phyloP scores from a whole-genome alignment of 2,113 vertebrate species.

The Chionodraco myersi region DNA sequence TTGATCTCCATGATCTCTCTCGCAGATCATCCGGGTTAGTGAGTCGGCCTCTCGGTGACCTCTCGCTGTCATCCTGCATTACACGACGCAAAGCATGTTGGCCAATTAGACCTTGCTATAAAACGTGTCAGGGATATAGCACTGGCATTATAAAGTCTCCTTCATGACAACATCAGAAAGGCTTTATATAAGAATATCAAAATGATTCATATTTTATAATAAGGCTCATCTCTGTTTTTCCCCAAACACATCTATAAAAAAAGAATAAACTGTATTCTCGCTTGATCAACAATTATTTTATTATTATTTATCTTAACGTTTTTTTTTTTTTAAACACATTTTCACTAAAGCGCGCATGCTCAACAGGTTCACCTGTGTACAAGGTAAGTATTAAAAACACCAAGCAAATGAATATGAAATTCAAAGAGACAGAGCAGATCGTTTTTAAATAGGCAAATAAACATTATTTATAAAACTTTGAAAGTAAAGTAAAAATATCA shows the following conservation, averaged over 20 bases:
- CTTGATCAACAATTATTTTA: constrained; percentile 89
- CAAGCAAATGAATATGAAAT: constrained; percentile 90
- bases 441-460: constrained; percentile 98
- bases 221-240: background rate
- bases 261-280: constrained; percentile 51
- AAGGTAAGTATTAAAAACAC: constrained; percentile 90
- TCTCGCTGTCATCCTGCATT: constrained; percentile 79
- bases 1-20: constrained; percentile 69
- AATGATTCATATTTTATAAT: background rate
- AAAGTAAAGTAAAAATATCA: constrained; percentile 90
- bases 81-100: constrained; percentile 69
- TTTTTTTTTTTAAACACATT: constrained; percentile 87
- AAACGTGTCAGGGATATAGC: constrained; percentile 63
- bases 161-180: background rate
- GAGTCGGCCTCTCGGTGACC: constrained; percentile 78
- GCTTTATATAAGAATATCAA: constrained; percentile 13
- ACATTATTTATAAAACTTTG: constrained; percentile 92
- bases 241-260: constrained; percentile 12
- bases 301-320: constrained; percentile 80
- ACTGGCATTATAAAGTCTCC: constrained; percentile 31
- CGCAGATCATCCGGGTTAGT: constrained; percentile 77
- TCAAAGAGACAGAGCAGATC: constrained; percentile 88
- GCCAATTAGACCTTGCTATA: constrained; percentile 73
- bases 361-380: constrained; percentile 90
- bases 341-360: constrained; percentile 89